phyloP scores from a whole-genome alignment of 2,888 invertebrate species.

The Chymomyza caudatula region DNA sequence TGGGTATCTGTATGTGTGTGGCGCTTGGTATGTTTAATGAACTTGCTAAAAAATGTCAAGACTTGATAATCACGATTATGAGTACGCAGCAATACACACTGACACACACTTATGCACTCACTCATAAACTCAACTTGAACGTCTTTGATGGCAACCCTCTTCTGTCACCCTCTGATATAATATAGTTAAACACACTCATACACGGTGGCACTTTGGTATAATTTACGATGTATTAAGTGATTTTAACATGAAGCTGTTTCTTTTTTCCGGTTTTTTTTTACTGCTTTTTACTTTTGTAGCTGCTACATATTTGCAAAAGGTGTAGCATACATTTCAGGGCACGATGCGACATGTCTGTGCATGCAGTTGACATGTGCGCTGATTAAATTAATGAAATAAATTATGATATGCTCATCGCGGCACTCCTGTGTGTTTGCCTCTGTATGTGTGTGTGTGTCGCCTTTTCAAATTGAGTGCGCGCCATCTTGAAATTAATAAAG shows the following conservation, averaged over 20 bases:
- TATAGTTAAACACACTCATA: slow-evolving; percentile 2
- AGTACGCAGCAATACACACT: not conserved
- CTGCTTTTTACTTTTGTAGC: slow-evolving; percentile 15
- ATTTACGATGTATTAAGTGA: slow-evolving; percentile 72
- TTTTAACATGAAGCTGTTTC: slow-evolving; percentile 57
- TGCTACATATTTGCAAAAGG: slow-evolving; percentile 35
- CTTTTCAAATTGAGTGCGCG: slow-evolving; percentile 64
- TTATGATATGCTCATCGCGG: slow-evolving; percentile 52
- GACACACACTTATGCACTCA: not conserved
- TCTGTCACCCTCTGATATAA: not conserved
- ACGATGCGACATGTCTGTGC: slow-evolving; percentile 11
- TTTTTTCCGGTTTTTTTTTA: slow-evolving; percentile 26
- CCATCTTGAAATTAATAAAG: slow-evolving; percentile 72
- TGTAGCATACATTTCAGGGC: slow-evolving; percentile 43
- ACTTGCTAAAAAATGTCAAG: slow-evolving; percentile 29
- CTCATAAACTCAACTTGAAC: not conserved
- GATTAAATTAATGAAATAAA: slow-evolving; percentile 73
- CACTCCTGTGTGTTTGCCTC: not conserved
- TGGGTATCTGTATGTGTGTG: not conserved
- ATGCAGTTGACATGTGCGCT: slow-evolving; percentile 70
- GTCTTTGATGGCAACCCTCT: slow-evolving; percentile 21
- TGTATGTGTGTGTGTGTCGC: slow-evolving; percentile 15
- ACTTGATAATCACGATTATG: slow-evolving; percentile 43
- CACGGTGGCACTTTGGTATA: slow-evolving; percentile 43
- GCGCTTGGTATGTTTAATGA: slow-evolving; percentile 36